phyloP scores from a whole-genome alignment of 2,888 invertebrate species.

The Leptarthrus brevirostris region DNA sequence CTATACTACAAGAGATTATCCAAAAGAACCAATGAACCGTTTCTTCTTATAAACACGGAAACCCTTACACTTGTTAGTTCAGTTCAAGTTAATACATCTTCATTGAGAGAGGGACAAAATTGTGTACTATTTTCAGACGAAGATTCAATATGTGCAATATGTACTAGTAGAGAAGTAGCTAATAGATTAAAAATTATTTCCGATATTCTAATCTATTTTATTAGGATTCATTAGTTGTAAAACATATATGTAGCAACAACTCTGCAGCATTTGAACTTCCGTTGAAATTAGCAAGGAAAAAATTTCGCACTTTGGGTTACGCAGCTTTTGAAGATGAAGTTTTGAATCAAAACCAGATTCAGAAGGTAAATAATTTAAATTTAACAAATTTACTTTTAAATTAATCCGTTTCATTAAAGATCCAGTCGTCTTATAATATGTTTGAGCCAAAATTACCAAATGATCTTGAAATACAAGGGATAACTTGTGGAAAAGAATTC shows the following conservation, averaged over 20 bases:
- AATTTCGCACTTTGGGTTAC: constrained; percentile 80
- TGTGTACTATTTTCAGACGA: constrained; percentile 78
- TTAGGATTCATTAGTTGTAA: constrained; percentile 83
- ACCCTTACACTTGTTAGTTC: constrained; percentile 68
- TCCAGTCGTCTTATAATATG: constrained; percentile 70
- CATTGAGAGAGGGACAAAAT: constrained; percentile 64
- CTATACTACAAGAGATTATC: constrained; percentile 80
- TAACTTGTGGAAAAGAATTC: constrained; percentile 91
- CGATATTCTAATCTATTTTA: neutral
- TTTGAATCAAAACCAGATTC: constrained; percentile 66
- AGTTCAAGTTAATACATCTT: constrained; percentile 62
- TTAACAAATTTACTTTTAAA: neutral
- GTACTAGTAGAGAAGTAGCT: constrained; percentile 82
- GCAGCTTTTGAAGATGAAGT: constrained; percentile 78
- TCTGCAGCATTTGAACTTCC: constrained; percentile 72
- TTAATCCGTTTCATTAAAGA: constrained; percentile 60
- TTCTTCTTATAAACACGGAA: constrained; percentile 67
- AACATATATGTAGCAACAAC: constrained; percentile 72
- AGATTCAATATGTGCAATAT: constrained; percentile 80
- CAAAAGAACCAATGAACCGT: constrained; percentile 67
- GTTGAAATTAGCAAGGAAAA: constrained; percentile 81
- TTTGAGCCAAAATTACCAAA: constrained; percentile 72
- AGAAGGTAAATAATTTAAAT: constrained; percentile 59
- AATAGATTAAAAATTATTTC: constrained; percentile 15
- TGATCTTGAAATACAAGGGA: constrained; percentile 83